A percentile compares a stretch with the other conserved stretches of the same genome.
These are phyloP conservation scores for Hyposmocoma kahamanoa DNA, from an alignment of 1,140 invertebrate species.

Conservation along the genomic window DNA sequence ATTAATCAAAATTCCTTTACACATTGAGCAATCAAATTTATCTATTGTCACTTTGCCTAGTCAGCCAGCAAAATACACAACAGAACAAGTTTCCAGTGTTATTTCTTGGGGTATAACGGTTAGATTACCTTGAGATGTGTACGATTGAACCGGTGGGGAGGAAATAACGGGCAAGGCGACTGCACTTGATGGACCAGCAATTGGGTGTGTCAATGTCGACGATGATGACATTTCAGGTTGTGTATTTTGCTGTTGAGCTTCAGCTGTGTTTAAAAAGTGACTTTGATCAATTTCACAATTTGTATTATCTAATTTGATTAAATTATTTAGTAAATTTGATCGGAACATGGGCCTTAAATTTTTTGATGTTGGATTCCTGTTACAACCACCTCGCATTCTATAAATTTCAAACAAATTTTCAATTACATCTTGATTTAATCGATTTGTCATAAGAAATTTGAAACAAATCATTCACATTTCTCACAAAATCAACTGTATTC, in stretches of 20 bases:
- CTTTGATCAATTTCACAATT: conserved; percentile 12
- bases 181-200: background rate
- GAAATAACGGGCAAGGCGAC: background rate
- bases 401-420: conserved; percentile 28
- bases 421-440: conserved; percentile 26
- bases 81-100: conserved; percentile 9
- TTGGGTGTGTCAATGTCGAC: background rate
- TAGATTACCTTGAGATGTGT: background rate
- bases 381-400: conserved; percentile 16
- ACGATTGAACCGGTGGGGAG: background rate
- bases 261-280: background rate
- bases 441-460: conserved; percentile 13
- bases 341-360: conserved; percentile 19
- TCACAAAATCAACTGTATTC: conserved; percentile 21
- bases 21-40: conserved; percentile 8
- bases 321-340: conserved; percentile 14
- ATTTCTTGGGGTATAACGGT: too few species aligned
- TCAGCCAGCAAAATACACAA: conserved; percentile 15
- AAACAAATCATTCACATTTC: conserved; percentile 23
- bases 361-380: conserved; percentile 17
- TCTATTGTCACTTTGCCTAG: conserved; percentile 8
- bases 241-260: conserved; percentile 7
- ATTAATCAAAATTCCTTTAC: conserved; percentile 5
- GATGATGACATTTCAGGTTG: conserved; percentile 1
- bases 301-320: conserved; percentile 13